Evolutionary conservation across 2,797 vertebrate genomes (phyloP).

Genomic region (Lacerta bilineata): DNA sequence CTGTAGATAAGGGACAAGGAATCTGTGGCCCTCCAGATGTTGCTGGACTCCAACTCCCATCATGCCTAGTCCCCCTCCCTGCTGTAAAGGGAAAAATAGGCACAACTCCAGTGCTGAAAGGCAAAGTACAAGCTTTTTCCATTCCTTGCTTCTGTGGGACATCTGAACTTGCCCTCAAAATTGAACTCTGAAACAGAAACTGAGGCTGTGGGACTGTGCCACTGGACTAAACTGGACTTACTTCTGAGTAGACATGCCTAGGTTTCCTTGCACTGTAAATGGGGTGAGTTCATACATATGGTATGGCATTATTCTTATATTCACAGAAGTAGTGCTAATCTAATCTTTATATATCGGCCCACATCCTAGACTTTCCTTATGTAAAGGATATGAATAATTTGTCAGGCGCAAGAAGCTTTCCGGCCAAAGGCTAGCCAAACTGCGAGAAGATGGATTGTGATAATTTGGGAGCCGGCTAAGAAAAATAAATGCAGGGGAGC

Average conservation of each 20-base stretch:
- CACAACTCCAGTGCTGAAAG: not conserved
- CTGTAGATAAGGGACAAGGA: no score
- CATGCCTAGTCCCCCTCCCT: no score
- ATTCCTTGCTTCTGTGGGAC: not conserved
- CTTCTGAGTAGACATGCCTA: not conserved
- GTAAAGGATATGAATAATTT: conserved; percentile 45
- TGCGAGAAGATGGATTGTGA: conserved; percentile 36
- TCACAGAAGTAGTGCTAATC: conserved; percentile 60
- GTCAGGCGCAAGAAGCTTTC: conserved; percentile 35
- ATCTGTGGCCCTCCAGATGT: no score
- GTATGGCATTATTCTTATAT: conserved; percentile 53
- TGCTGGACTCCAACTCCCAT: no score
- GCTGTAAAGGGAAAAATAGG: no score
- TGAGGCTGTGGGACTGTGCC: not conserved
- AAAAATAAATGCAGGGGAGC: conserved; percentile 23
- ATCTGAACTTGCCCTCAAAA: not conserved
- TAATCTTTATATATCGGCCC: conserved; percentile 52
- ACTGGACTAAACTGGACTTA: not conserved
- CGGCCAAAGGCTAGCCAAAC: conserved; percentile 43
- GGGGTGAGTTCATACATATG: conserved; percentile 44
- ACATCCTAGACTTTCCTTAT: conserved; percentile 46
- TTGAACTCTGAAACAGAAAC: conserved; percentile 65
- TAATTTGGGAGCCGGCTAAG: conserved; percentile 29
- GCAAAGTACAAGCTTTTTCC: not conserved
- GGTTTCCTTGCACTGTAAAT: not conserved